Evolutionary conservation across 2,113 vertebrate genomes (phyloP).

Genomic region (Alosa alosa): DNA sequence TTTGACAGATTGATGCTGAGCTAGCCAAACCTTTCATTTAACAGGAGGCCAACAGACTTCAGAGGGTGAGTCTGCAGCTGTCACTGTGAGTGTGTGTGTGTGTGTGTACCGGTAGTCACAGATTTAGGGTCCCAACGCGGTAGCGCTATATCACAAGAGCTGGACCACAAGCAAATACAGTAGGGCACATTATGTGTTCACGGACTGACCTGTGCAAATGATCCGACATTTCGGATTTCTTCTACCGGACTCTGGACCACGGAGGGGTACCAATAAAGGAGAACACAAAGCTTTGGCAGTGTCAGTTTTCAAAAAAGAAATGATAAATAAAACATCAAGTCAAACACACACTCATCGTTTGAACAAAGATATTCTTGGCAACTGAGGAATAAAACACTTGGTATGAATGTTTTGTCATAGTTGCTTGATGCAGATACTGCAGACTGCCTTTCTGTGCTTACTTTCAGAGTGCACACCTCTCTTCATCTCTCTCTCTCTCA

Average conservation of each 20-base stretch:
- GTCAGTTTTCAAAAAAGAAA: neutral
- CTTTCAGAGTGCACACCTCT: conserved; percentile 6
- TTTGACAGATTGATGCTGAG: neutral
- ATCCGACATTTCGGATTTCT: neutral
- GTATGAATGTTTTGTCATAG: conserved; percentile 12
- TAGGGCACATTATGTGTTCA: neutral
- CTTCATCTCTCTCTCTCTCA: neutral
- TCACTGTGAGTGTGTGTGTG: neutral
- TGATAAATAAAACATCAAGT: conserved; percentile 22
- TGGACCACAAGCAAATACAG: neutral
- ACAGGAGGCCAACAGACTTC: neutral
- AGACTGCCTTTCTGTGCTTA: conserved; percentile 35
- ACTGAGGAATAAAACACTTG: conserved; percentile 7
- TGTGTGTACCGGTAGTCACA: neutral
- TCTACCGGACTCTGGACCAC: neutral
- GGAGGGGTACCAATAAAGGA: neutral
- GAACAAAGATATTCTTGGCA: conserved; percentile 37
- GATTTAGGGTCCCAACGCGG: neutral
- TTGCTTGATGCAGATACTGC: conserved; percentile 15
- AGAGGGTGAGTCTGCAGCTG: neutral
- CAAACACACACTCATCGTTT: conserved; percentile 26
- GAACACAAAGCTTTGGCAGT: neutral
- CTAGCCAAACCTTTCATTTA: neutral
- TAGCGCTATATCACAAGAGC: neutral
- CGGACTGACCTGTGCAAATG: neutral